Conservation (phyloP, 2,888 invertebrate species). For the Pammene fasciana region DNA sequence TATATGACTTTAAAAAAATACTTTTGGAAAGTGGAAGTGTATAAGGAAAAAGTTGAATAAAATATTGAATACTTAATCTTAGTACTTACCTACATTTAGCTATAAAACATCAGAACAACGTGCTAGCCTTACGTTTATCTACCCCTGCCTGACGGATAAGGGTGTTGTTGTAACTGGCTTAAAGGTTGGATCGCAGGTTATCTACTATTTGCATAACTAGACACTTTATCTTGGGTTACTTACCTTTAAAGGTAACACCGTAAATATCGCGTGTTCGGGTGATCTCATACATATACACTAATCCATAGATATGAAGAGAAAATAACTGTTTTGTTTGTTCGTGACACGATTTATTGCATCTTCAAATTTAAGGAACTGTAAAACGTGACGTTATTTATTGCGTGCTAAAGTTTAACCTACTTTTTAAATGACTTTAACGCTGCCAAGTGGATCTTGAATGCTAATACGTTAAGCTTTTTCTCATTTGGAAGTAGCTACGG, state of each 20-base stretch:
- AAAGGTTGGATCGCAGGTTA: conserved; percentile 33
- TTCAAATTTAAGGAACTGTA: conserved; percentile 35
- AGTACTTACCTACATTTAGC: too few species aligned
- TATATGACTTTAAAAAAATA: too few species aligned
- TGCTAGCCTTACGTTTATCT: conserved; percentile 1
- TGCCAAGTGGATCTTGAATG: conserved; percentile 27
- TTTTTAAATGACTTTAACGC: conserved; percentile 26
- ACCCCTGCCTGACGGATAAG: conserved; percentile 15
- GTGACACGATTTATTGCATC: conserved; percentile 34
- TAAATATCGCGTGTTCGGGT: conserved; percentile 34
- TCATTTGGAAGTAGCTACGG: conserved; percentile 39
- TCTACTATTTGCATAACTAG: conserved; percentile 42
- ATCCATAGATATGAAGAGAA: conserved; percentile 13
- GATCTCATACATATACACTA: conserved; percentile 16
- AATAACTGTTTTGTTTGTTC: conserved; percentile 24
- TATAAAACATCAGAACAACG: too few species aligned
- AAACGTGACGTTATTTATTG: conserved; percentile 38
- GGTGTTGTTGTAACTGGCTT: conserved; percentile 28
- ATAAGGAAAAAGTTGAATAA: too few species aligned
- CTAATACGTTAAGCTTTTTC: conserved; percentile 31
- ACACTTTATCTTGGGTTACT: conserved; percentile 39
- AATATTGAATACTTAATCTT: too few species aligned
- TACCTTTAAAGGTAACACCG: conserved; percentile 32
- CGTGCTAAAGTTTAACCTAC: conserved; percentile 28
- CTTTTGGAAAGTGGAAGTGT: too few species aligned